phyloP scores from a whole-genome alignment of 1,140 invertebrate genomes.

The Drosophila repletoides region DNA sequence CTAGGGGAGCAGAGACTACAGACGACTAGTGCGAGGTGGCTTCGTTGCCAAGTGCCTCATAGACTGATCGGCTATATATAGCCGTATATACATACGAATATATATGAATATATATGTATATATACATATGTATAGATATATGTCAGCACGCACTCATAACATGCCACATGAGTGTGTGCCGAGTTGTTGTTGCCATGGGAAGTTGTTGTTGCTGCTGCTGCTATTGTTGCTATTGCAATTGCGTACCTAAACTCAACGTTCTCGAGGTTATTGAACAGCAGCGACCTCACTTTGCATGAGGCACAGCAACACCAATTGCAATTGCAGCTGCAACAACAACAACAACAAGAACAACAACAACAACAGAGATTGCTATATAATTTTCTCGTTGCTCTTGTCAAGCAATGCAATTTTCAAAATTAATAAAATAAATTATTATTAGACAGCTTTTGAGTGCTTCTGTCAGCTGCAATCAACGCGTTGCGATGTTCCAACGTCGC shows the following conservation, averaged over 20 bases:
- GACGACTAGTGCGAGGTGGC: constrained; percentile 40
- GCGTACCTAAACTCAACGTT: constrained; percentile 67
- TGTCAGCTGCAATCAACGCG: constrained; percentile 18
- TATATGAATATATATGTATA: constrained; percentile 2
- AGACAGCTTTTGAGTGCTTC: constrained; percentile 44
- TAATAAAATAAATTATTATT: constrained; percentile 80
- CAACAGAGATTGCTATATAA: constrained; percentile 58
- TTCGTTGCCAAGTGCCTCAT: constrained; percentile 37
- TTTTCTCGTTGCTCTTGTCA: constrained; percentile 73
- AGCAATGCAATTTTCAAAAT: constrained; percentile 68
- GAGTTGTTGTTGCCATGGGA: constrained; percentile 24
- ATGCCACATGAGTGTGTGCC: constrained; percentile 51
- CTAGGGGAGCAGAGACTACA: neutral
- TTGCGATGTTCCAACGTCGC: constrained; percentile 2
- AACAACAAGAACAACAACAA: constrained; percentile 18
- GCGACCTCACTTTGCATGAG: constrained; percentile 79
- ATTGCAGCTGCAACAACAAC: constrained; percentile 17
- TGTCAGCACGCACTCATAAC: constrained; percentile 31
- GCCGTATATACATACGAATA: constrained; percentile 2
- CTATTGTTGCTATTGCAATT: constrained; percentile 59
- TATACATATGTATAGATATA: neutral
- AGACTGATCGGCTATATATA: neutral
- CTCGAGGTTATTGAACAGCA: constrained; percentile 82
- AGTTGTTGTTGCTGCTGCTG: constrained; percentile 51
- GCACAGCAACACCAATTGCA: constrained; percentile 26